Base-by-base conservation (phyloP, 2,888 invertebrate species). In the Cataglyphis livida region DNA sequence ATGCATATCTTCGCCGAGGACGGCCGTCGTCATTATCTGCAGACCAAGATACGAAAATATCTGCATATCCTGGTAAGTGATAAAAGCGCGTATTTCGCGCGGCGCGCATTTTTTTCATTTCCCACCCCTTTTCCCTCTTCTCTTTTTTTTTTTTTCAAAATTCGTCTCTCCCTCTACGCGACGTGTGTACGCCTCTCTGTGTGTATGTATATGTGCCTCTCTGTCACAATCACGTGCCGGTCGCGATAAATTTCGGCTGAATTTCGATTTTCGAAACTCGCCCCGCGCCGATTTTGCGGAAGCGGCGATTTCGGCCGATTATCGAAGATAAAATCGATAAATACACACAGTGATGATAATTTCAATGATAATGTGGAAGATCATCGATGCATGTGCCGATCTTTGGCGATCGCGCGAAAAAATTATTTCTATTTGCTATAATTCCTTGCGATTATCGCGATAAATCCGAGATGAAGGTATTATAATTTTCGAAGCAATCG, bases 1-100 rank as follows among this genome's bases (percentile, higher is more conserved):
- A 95, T 96, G 89, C 95, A 96, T 95, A 95, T 96, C 94, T 97
- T 96, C 93, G 96, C 96, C 91, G 95, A 96, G 91, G 96, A 97
- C 95, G 96, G 96, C 83, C 96, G 96, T 93, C 95, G 95, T 92
- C 95, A 96, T 95, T 95, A 96, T 91, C 95, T 97, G 84, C 96
- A 96, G 92, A 96, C 96, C 86, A 97, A 96, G 95, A 96, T 97
- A 90, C 96, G 95, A 92, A 96, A 96, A 95, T 97, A 97, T 95
- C 95, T 97, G 89, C 95, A 96, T 91, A 96, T 97, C 91, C 95
- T 96, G 95, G 97, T 97, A 93, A 95, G 95, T 93, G 65, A n/a
- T 21, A 32, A 0, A 35, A 51, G 61, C 66, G 61, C 54, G 66
- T 74, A 28, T 57, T 10, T 54, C 68, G 62, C 65, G 61, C 51